Percentiles rank a stretch among this genome's conserved stretches.
Conservation (phyloP, 2,888 invertebrate species). For the Lochmaea crataegi region DNA sequence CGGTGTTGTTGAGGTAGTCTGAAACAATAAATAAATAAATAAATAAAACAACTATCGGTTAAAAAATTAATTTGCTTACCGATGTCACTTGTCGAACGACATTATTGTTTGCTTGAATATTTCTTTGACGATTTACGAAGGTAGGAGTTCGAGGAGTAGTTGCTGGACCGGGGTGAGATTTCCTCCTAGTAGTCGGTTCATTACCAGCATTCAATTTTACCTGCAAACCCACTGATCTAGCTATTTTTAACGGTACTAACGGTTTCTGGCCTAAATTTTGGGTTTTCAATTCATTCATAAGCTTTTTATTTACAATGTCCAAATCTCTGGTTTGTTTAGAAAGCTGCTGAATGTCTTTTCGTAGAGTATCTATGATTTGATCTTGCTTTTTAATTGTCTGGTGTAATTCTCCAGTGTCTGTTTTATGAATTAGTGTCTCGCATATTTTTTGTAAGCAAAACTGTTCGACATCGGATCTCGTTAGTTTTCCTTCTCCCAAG, state of each 20-base stretch:
- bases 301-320: slow-evolving; percentile 79
- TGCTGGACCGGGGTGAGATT: slow-evolving; percentile 9
- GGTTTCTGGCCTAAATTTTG: slow-evolving; percentile 65
- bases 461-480: slow-evolving; percentile 77
- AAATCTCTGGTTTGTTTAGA: slow-evolving; percentile 81
- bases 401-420: slow-evolving; percentile 77
- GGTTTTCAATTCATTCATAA: slow-evolving; percentile 71
- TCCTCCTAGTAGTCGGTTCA: slow-evolving; percentile 33
- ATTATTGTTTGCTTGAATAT: slow-evolving; percentile 28
- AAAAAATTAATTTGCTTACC: slow-evolving; percentile 15
- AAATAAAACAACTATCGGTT: neutral
- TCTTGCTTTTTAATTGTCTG: slow-evolving; percentile 74
- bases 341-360: slow-evolving; percentile 74
- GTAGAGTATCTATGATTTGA: slow-evolving; percentile 73
- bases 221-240: slow-evolving; percentile 87
- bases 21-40: slow-evolving; percentile 16
- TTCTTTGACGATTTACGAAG: slow-evolving; percentile 31
- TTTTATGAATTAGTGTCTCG: slow-evolving; percentile 78
- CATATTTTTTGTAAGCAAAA: slow-evolving; percentile 80
- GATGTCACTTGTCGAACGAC: slow-evolving; percentile 39
- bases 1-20: slow-evolving; percentile 15
- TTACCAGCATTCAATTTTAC: slow-evolving; percentile 65
- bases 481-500: slow-evolving; percentile 62
- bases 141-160: slow-evolving; percentile 37
- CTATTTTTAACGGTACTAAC: slow-evolving; percentile 82